These are phyloP conservation scores for Monopterus albus DNA, from an alignment of 2,113 vertebrate genomes.

Conservation along the genomic window DNA sequence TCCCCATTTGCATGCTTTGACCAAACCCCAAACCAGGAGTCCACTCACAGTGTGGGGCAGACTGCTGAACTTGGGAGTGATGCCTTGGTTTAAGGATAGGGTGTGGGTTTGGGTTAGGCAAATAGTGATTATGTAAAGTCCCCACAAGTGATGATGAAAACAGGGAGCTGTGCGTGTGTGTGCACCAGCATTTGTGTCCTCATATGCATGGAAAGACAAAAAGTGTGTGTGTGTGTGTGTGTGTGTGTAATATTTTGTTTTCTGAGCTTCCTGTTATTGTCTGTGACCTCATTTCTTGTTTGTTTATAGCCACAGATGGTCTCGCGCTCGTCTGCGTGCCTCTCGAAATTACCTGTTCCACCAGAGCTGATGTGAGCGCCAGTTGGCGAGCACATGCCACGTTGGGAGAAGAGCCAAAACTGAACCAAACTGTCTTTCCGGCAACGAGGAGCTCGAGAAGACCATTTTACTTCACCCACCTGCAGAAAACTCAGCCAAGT, in stretches of 20 bases:
- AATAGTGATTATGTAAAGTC: too few relatives aligned
- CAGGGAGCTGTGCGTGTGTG: slow-evolving; percentile 1
- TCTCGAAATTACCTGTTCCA: slow-evolving; percentile 73
- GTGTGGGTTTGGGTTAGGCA: too few relatives aligned
- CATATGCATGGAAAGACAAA: background rate
- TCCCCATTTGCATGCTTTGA: background rate
- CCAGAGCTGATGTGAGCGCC: slow-evolving; percentile 58
- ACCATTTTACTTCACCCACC: slow-evolving; percentile 15
- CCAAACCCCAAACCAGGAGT: too few relatives aligned
- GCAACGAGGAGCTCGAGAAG: slow-evolving; percentile 16
- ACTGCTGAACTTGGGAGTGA: too few relatives aligned
- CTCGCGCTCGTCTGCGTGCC: slow-evolving; percentile 40
- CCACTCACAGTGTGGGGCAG: too few relatives aligned
- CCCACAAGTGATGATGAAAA: too few relatives aligned
- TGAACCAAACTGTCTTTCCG: slow-evolving; percentile 26
- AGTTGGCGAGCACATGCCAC: slow-evolving; percentile 64
- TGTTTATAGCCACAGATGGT: slow-evolving; percentile 52
- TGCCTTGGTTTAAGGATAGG: too few relatives aligned
- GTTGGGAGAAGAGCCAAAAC: slow-evolving; percentile 36
- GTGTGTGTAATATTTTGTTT: too few relatives aligned
- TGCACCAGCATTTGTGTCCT: background rate
- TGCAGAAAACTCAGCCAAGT: slow-evolving; percentile 29
- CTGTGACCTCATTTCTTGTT: too few relatives aligned
- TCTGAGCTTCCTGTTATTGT: too few relatives aligned
- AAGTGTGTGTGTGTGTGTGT: background rate